Conservation (phyloP, 92 coral and sea anemone genomes). For the Montipora capitata region DNA sequence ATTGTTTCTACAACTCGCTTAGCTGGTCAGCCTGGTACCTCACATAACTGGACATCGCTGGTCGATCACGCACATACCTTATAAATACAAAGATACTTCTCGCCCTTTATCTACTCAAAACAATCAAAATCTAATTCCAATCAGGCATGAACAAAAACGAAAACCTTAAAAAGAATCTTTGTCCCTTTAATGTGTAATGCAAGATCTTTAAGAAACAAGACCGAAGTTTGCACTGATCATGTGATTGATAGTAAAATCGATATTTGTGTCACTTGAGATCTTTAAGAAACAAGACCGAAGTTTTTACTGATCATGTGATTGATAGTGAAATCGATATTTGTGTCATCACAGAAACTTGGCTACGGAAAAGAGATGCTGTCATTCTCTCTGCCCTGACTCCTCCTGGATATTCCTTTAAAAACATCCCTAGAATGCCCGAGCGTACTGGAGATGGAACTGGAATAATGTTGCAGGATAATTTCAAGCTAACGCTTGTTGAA, state of each 20-base stretch:
- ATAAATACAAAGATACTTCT: background rate
- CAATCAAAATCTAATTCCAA: background rate
- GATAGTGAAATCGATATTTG: conserved; percentile 23
- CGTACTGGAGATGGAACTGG: conserved; percentile 21
- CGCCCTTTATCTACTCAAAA: conserved; percentile 6
- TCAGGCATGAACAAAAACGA: conserved; percentile 12
- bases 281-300: conserved; percentile 45
- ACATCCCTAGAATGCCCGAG: conserved; percentile 24
- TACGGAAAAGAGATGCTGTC: conserved; percentile 29
- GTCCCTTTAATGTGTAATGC: conserved; percentile 33
- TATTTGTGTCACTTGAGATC: conserved; percentile 16
- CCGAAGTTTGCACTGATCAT: conserved; percentile 35
- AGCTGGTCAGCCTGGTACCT: background rate
- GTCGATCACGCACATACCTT: conserved; percentile 10
- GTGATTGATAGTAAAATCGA: conserved; percentile 15
- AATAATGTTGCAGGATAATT: conserved; percentile 22
- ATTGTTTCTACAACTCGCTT: conserved; percentile 15
- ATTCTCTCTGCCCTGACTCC: conserved; percentile 33
- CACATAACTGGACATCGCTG: conserved; percentile 16
- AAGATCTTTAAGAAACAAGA: conserved; percentile 47
- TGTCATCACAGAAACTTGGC: conserved; percentile 52
- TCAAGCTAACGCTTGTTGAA: conserved; percentile 27
- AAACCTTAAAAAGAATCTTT: conserved; percentile 6
- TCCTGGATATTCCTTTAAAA: conserved; percentile 35
- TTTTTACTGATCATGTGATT: conserved; percentile 35